Conservation (phyloP, 2,888 invertebrate species). For the Eristalis arbustorum region DNA sequence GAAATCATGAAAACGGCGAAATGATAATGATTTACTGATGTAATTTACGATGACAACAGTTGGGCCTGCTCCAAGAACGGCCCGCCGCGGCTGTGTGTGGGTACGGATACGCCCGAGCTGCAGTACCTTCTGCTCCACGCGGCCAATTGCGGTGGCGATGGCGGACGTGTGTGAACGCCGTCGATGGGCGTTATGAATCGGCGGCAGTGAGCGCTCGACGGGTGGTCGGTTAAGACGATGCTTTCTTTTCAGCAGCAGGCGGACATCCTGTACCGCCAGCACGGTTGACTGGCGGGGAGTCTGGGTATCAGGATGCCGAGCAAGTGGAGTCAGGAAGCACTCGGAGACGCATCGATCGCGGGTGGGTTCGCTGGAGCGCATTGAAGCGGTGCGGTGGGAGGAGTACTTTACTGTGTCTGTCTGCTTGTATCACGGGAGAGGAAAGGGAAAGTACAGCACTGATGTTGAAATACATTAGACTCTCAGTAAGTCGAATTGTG, state of each 20-base stretch:
- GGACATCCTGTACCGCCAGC: background rate
- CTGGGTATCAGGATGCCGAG: background rate
- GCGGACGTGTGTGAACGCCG: background rate
- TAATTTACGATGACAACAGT: constrained; percentile 69
- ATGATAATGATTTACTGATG: constrained; percentile 66
- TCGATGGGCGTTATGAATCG: constrained; percentile 5
- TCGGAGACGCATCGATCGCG: background rate
- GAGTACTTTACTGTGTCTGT: background rate
- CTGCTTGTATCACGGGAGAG: background rate
- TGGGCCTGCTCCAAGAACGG: constrained; percentile 58
- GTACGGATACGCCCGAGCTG: constrained; percentile 26
- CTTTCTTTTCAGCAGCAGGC: background rate
- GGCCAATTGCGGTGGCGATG: background rate
- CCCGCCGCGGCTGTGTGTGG: background rate
- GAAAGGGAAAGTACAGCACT: no score
- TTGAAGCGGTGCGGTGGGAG: background rate
- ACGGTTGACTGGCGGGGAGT: background rate
- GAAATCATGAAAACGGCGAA: constrained; percentile 62
- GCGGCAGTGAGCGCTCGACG: constrained; percentile 25
- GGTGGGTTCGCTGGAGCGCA: background rate
- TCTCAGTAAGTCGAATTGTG: no score
- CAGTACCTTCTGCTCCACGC: constrained; percentile 2
- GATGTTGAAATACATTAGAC: background rate
- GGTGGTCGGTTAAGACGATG: constrained; percentile 37
- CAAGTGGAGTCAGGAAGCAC: background rate